Evolutionary conservation across 1,140 invertebrate species (phyloP).

Genomic region (Meloidogyne floridensis): DNA sequence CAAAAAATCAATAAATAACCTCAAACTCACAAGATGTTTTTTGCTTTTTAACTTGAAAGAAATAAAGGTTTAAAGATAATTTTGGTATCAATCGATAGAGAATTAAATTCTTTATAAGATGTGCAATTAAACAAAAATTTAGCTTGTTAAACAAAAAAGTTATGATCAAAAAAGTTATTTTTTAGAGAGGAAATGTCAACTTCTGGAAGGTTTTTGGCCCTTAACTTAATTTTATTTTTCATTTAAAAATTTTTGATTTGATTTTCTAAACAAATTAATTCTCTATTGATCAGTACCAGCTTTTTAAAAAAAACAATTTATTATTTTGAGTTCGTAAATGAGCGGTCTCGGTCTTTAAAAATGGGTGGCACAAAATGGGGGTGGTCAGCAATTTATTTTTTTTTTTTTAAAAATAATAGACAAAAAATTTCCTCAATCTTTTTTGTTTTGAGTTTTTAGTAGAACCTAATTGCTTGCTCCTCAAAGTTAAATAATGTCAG

Average conservation of each 20-base stretch:
- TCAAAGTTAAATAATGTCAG: slow-evolving; percentile 9
- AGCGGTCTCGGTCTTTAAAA: too few species aligned
- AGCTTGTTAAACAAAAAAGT: background rate
- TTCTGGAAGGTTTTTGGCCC: too few species aligned
- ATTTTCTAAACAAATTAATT: too few species aligned
- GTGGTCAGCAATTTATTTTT: background rate
- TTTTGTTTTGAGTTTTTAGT: background rate
- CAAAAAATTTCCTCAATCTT: background rate
- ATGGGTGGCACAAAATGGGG: background rate
- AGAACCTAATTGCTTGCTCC: background rate
- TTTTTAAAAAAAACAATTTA: too few species aligned
- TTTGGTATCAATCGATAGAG: background rate
- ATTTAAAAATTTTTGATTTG: too few species aligned
- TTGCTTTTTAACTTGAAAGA: background rate
- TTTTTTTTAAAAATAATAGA: background rate
- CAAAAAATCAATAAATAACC: background rate
- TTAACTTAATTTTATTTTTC: too few species aligned
- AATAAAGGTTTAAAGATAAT: background rate
- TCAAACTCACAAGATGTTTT: background rate
- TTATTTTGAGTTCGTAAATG: too few species aligned
- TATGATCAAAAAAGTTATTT: too few species aligned
- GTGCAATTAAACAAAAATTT: background rate
- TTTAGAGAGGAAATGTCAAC: too few species aligned
- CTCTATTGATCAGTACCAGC: too few species aligned
- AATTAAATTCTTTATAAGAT: background rate